Conservation (phyloP, 1,140 invertebrate species). For the Drosophila auraria region DNA sequence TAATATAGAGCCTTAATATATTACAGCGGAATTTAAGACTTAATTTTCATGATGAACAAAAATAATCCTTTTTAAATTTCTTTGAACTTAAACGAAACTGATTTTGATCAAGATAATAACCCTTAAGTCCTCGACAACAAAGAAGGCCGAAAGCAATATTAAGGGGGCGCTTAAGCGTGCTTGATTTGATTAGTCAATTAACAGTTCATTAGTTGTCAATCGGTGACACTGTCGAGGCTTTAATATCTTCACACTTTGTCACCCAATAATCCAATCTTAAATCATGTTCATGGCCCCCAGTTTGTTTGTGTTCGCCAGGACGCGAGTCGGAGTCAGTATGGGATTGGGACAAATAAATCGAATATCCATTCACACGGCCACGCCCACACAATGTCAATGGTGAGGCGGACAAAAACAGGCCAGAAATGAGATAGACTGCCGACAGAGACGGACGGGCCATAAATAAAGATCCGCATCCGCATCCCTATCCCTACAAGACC, state of each 20-base stretch:
- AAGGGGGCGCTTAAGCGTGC: constrained; percentile 23
- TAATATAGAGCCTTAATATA: too few species aligned
- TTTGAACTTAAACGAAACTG: background rate
- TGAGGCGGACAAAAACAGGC: constrained; percentile 30
- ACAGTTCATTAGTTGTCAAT: constrained; percentile 57
- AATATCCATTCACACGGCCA: constrained; percentile 50
- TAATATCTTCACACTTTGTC: constrained; percentile 63
- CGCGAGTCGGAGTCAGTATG: background rate
- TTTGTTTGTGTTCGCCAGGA: constrained; percentile 25
- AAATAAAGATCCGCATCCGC: constrained; percentile 57
- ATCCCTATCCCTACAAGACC: constrained; percentile 5
- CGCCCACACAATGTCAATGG: constrained; percentile 71
- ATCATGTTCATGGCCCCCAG: constrained; percentile 42
- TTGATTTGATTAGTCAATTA: constrained; percentile 58
- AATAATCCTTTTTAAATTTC: background rate
- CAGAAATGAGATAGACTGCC: constrained; percentile 40
- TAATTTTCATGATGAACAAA: background rate
- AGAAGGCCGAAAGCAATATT: constrained; percentile 4
- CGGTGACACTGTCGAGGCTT: constrained; percentile 32
- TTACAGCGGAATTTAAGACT: background rate
- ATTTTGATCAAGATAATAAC: background rate
- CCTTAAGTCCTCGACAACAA: background rate
- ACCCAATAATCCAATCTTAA: constrained; percentile 59
- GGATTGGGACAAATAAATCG: constrained; percentile 52
- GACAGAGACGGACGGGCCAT: constrained; percentile 46